Conservation (phyloP, 1,140 invertebrate genomes). For the Heliconius himera region DNA sequence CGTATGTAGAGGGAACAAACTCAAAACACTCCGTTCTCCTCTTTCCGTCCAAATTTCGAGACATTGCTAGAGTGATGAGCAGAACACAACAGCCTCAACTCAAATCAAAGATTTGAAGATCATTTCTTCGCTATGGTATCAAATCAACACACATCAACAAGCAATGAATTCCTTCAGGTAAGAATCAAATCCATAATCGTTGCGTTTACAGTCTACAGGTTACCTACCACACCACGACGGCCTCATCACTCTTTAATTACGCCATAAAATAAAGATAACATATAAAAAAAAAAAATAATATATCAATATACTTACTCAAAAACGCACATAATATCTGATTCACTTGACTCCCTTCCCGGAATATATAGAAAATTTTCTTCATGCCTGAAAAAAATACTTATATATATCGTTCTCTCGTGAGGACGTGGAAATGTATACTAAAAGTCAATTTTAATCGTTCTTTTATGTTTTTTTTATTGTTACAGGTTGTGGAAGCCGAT, state of each 20-base stretch:
- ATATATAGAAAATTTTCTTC: slow-evolving; percentile 21
- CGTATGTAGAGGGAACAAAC: no score
- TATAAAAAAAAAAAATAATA: slow-evolving; percentile 6
- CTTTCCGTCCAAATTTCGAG: no score
- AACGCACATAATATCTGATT: slow-evolving; percentile 49
- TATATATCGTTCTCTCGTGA: not conserved
- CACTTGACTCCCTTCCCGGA: slow-evolving; percentile 42
- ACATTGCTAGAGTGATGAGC: no score
- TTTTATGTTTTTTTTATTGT: not conserved
- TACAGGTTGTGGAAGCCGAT: not conserved
- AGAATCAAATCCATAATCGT: not conserved
- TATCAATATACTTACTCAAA: slow-evolving; percentile 40
- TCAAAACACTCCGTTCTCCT: no score
- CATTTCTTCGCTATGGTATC: no score
- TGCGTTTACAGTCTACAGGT: not conserved
- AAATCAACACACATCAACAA: no score
- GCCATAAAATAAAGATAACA: no score
- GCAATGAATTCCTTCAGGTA: not conserved
- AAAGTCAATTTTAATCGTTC: not conserved
- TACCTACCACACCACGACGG: no score
- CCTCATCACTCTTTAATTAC: no score
- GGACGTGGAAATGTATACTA: not conserved
- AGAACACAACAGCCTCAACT: no score
- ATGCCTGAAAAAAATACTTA: slow-evolving; percentile 14
- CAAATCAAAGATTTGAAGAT: no score